Percentiles rank a stretch among this genome's conserved stretches.
These are phyloP conservation scores for Psilanteris sp. DNA, from an alignment of 1,140 invertebrate species.

Conservation along the genomic window DNA sequence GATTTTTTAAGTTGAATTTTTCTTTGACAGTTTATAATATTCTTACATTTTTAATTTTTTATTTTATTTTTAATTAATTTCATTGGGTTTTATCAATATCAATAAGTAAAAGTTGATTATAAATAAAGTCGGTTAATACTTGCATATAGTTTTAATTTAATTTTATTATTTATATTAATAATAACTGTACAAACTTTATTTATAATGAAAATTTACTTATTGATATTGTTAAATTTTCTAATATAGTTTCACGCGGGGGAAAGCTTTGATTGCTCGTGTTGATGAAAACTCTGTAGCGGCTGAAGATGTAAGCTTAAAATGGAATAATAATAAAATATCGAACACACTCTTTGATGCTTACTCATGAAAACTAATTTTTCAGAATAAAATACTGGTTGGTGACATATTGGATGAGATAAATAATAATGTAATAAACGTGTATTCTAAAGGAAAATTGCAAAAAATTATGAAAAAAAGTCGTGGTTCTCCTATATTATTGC, in stretches of 20 bases:
- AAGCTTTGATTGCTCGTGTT: slow-evolving; percentile 80
- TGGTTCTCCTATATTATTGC: slow-evolving; percentile 79
- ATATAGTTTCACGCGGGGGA: slow-evolving; percentile 80
- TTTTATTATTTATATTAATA: too few relatives aligned
- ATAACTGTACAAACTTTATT: too few relatives aligned
- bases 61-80: too few relatives aligned
- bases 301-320: slow-evolving; percentile 79
- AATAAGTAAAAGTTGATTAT: too few relatives aligned
- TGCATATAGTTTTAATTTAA: too few relatives aligned
- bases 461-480: slow-evolving; percentile 79
- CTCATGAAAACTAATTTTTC: slow-evolving; percentile 16
- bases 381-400: slow-evolving; percentile 82
- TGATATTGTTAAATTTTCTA: not conserved
- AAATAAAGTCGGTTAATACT: too few relatives aligned
- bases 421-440: slow-evolving; percentile 77
- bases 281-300: slow-evolving; percentile 81
- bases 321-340: slow-evolving; percentile 7
- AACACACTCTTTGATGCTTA: too few relatives aligned
- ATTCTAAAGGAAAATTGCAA: slow-evolving; percentile 78
- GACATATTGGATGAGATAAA: slow-evolving; percentile 85
- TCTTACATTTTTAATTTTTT: too few relatives aligned
- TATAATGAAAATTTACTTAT: too few relatives aligned
- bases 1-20: too few relatives aligned
- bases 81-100: too few relatives aligned
- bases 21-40: too few relatives aligned